phyloP scores from a whole-genome alignment of 2,113 vertebrate genomes.

The Ploceus nigricollis region DNA sequence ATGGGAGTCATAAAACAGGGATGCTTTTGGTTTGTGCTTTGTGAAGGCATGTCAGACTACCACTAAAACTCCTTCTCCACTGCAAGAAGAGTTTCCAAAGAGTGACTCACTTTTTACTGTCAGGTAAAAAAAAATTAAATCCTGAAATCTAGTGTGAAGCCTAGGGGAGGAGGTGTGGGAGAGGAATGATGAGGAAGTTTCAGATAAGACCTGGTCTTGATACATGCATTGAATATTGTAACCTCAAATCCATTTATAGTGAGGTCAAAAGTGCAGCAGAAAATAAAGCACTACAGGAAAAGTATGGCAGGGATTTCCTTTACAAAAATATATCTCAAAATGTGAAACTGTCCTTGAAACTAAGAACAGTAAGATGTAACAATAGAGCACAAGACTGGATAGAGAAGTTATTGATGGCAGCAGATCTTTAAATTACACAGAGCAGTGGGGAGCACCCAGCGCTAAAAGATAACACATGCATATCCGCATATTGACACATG shows the following conservation, averaged over 20 bases:
- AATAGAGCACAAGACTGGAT: not conserved
- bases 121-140: not conserved
- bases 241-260: not conserved
- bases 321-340: not conserved
- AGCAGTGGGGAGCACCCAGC: not conserved
- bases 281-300: not conserved
- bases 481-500: not conserved
- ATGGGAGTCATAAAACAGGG: not conserved
- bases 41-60: not conserved
- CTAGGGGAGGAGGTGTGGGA: not conserved
- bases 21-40: not conserved
- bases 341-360: constrained; percentile 11
- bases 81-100: not conserved
- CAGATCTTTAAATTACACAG: not conserved
- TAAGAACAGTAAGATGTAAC: not conserved
- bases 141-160: not conserved
- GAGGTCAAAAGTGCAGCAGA: not conserved
- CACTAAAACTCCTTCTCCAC: not conserved
- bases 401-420: not conserved
- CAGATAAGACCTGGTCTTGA: not conserved
- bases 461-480: constrained; percentile 11
- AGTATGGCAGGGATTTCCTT: not conserved
- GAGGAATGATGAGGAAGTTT: not conserved
- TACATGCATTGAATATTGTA: not conserved
- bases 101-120: not conserved